Conservation (phyloP, 2,113 vertebrate genomes). For the Picathartes gymnocephalus region DNA sequence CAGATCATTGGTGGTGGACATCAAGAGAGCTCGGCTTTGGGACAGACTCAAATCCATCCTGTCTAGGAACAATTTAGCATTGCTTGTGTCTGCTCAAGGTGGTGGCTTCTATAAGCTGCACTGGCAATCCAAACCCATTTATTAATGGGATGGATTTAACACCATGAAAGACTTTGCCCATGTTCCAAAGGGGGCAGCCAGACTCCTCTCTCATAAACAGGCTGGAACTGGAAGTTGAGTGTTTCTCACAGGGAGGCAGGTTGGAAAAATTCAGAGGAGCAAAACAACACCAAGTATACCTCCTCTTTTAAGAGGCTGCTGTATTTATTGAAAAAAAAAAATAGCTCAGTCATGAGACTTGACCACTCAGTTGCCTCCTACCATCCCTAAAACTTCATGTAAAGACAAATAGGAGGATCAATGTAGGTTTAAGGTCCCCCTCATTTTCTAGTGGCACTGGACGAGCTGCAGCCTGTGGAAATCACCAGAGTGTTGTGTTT, state of each 20-base stretch:
- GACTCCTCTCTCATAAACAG: background rate
- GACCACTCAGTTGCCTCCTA: background rate
- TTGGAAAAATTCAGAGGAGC: background rate
- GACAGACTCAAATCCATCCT: background rate
- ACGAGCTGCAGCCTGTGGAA: background rate
- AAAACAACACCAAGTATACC: rapidly evolving
- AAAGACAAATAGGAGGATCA: background rate
- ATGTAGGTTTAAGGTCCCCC: background rate
- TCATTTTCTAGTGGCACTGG: background rate
- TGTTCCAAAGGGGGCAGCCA: background rate
- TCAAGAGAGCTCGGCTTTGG: background rate
- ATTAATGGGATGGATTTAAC: background rate
- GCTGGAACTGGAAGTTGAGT: background rate
- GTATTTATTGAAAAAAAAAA: background rate
- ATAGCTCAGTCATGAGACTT: background rate
- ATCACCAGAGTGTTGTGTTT: background rate
- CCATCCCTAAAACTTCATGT: background rate
- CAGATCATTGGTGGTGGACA: background rate
- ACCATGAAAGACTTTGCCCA: background rate
- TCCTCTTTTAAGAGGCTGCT: background rate
- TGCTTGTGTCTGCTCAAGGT: background rate
- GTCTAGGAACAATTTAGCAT: background rate
- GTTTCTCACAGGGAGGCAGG: background rate
- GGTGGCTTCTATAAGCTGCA: background rate
- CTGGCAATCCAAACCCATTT: background rate